These are phyloP conservation scores for Naso thynnoides DNA, from an alignment of 2,797 vertebrate species.

Conservation along the genomic window DNA sequence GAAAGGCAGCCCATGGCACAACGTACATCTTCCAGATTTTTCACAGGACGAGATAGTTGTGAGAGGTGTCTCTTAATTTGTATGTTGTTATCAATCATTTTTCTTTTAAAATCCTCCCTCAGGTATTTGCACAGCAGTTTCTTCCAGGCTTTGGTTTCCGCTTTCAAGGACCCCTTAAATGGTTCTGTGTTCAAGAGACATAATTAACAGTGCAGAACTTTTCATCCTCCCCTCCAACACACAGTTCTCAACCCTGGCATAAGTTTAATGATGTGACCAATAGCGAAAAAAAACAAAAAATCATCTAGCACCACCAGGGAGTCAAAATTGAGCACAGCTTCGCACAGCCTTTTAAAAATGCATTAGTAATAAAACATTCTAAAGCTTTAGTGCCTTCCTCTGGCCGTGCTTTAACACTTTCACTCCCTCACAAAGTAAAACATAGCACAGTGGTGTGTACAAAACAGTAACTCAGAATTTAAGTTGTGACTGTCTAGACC, in stretches of 20 bases:
- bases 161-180: constrained; percentile 82
- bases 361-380: background rate
- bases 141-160: constrained; percentile 88
- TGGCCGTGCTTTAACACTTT: background rate
- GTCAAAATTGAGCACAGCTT: background rate
- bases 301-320: background rate
- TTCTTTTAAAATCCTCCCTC: constrained; percentile 87
- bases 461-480: background rate
- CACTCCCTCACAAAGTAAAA: no score
- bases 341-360: background rate
- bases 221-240: background rate
- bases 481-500: background rate
- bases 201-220: background rate
- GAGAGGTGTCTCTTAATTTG: constrained; percentile 78
- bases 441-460: no score
- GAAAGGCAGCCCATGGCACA: constrained; percentile 84
- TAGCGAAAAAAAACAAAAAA: no score
- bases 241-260: background rate
- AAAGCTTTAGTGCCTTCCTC: background rate
- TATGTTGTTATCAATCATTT: constrained; percentile 80
- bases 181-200: constrained; percentile 44
- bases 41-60: constrained; percentile 84
- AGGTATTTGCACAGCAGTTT: constrained; percentile 84
- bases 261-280: no score
- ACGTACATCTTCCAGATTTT: constrained; percentile 86